A percentile compares a stretch with the other conserved stretches of the same genome.
Evolutionary conservation across 2,888 invertebrate genomes (phyloP).

Genomic region (Oscheius myriophilus): DNA sequence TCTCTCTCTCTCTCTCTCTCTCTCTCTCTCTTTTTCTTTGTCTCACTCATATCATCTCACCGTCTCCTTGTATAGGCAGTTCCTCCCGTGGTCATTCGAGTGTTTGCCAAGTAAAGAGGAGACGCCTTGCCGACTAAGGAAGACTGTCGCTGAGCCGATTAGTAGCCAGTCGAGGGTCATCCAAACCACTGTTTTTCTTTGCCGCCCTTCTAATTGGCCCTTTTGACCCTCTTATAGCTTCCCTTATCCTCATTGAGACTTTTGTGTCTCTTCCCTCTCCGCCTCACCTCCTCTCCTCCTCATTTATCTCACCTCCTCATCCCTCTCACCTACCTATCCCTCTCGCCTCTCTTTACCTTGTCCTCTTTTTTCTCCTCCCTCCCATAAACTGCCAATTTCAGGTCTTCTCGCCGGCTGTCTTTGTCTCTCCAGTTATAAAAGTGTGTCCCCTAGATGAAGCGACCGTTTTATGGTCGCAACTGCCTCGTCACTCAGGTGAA

Average conservation of each 20-base stretch:
- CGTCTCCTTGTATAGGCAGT: too few relatives aligned
- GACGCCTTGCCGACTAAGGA: conserved; percentile 10
- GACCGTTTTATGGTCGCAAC: conserved; percentile 9
- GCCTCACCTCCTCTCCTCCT: conserved; percentile 8
- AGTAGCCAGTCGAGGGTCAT: conserved; percentile 27
- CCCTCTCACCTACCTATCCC: too few relatives aligned
- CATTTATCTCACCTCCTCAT: too few relatives aligned
- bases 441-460: conserved; percentile 3
- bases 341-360: too few relatives aligned
- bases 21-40: too few relatives aligned
- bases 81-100: conserved; percentile 1
- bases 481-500: neutral
- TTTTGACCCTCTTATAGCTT: conserved; percentile 5
- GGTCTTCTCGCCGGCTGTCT: neutral
- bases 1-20: too few relatives aligned
- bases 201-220: conserved; percentile 20
- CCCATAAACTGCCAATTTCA: neutral
- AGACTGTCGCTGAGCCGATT: conserved; percentile 30
- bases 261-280: conserved; percentile 10
- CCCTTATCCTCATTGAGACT: conserved; percentile 14
- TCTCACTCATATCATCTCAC: too few relatives aligned
- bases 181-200: conserved; percentile 9
- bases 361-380: conserved; percentile 11
- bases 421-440: conserved; percentile 1
- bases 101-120: conserved; percentile 10